Conservation (phyloP, 1,140 invertebrate genomes). For the Zaprionus gabonicus region DNA sequence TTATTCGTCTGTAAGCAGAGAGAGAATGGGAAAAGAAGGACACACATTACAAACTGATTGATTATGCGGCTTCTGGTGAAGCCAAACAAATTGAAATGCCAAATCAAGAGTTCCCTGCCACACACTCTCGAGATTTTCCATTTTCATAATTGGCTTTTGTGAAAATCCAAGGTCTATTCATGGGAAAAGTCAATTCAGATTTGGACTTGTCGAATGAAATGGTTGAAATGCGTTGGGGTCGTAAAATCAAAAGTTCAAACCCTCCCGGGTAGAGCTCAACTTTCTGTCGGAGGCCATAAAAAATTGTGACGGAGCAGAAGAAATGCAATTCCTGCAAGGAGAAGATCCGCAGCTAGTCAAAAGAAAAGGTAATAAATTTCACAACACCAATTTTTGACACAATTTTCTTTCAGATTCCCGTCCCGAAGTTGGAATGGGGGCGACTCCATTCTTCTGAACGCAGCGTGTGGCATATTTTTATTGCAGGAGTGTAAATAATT, state of each 20-base stretch:
- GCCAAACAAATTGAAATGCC: conserved; percentile 39
- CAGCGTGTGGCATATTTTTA: conserved; percentile 67
- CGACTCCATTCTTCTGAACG: background rate
- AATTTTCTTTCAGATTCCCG: conserved; percentile 28
- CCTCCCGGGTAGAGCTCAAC: background rate
- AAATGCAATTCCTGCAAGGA: conserved; percentile 49
- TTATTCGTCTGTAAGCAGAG: conserved; percentile 41
- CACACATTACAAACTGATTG: conserved; percentile 36
- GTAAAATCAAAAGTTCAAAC: conserved; percentile 44
- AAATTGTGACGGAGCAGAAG: conserved; percentile 37
- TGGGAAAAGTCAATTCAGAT: conserved; percentile 32
- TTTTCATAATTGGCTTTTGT: conserved; percentile 52
- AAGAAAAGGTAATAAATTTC: conserved; percentile 78
- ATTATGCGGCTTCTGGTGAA: conserved; percentile 39
- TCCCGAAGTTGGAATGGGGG: background rate
- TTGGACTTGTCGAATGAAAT: conserved; percentile 37
- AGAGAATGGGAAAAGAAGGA: background rate
- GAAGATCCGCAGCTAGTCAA: conserved; percentile 38
- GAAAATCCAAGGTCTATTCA: conserved; percentile 41
- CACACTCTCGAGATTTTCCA: conserved; percentile 26
- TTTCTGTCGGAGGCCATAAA: conserved; percentile 53
- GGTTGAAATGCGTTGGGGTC: conserved; percentile 26
- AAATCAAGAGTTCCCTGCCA: conserved; percentile 25
- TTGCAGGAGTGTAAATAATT: conserved; percentile 80
- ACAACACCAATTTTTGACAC: conserved; percentile 69